Base-by-base conservation (phyloP, 2,113 vertebrate genomes). In the Eolophus roseicapilla region DNA sequence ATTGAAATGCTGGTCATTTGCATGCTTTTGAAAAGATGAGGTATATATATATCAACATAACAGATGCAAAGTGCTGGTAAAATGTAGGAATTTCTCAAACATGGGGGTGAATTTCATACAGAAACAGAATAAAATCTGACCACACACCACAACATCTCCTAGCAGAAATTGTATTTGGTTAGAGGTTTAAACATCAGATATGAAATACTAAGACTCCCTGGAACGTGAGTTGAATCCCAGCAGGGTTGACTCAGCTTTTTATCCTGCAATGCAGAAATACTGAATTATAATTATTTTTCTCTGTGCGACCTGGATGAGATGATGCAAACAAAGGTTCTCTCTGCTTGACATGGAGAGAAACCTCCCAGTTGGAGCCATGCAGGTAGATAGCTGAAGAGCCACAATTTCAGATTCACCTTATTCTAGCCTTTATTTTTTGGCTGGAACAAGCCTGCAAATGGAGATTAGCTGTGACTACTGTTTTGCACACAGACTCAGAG, bases 241-340 rank as follows among this genome's bases (percentile, higher is more conserved):
- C 49, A 94, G 70, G 28, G 17, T 82, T 96, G 81, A 93, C 76
- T 96, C 81, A 94, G 86, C 83, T 85, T 86, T 69, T 84, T 81
- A 94, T 94, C 63, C 81, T 93, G 91, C 81, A 95, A 46, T 92
- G 86, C 95, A 84, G 91, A 91, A 65, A 82, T 91, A 79, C 35
- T 28, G 83, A 95, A 94, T 92, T 90, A 50, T 69, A 92, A 86
- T 91, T 0, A 74, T 85, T 79, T 93, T 76, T 33, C 12, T 89
- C 62, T 79, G 10, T 85, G 77, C 87, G 74, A 96, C 74, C 63
- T 90, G 83, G 70, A 84, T 84, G 52, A 88, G 65, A 86, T 10
- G 14, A 52, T 79, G 49, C 50, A 86, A 88, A 65, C 92, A 49
- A 71, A 84, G 29, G 17, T 60, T 83, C 27, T 84, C 15, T 86